Base-by-base conservation (phyloP, 2,113 vertebrate genomes). In the Crotalus helleri region DNA sequence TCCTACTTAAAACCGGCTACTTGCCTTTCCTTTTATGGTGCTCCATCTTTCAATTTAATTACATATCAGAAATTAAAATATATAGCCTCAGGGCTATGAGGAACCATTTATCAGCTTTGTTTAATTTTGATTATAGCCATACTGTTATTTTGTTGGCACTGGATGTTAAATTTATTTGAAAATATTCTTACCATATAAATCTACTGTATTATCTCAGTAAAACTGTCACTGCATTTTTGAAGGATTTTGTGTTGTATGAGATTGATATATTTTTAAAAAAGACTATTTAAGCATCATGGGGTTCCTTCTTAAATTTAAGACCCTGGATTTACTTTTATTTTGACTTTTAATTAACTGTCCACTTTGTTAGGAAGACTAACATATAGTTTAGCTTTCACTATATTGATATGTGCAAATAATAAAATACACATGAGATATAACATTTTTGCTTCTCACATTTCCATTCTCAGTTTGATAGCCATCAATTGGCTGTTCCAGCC, bases 181-280 rank as follows among this genome's bases (percentile, higher is more conserved):
- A n/a, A 85, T 89, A 23, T 23, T 74, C 1, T 3, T 10, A 51
- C 7, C 3, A 0, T 58, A 29, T 85, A 10, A 39, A 49, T 44
- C 33, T 33, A 33, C 10, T 57, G 10, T 51, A 69, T 51, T 69
- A 29, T 74, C 3, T 57, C 1, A 15, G 57, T 0, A 0, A n/a
- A 23, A 0, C 0, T 0, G 21, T 49, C 93, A 87, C 46, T 15
- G 5, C 5, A 92, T 5, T 13, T 49, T 13, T 0, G 19, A 0
- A 39, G 39, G 9, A 13, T 44, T 2, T 59, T 5, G 5, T n/a
- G 12, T 87, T 26, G n/a, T 81, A 85, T 55, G 5, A 0, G 0
- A 0, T 5, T 90, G 29, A 58, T 51, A 39, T 57, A 87, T 69
- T 58, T 58, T 13, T 53, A 39, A 87, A 33, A 4, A 64, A 8